phyloP scores from a whole-genome alignment of 1,140 invertebrate species.

The Drosophila kanapiae region DNA sequence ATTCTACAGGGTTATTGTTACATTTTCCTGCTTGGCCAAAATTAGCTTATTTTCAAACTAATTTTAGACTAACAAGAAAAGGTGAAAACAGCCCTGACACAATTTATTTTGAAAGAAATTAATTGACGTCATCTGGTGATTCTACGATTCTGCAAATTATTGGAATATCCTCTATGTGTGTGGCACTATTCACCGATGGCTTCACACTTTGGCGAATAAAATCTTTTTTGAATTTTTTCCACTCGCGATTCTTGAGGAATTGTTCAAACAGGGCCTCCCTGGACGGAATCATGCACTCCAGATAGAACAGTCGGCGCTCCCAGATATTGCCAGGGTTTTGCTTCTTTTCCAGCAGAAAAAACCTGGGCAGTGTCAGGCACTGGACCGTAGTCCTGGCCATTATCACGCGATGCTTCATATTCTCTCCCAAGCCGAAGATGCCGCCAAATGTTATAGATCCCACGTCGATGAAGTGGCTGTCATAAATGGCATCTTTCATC shows the following conservation, averaged over 20 bases:
- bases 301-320: constrained; percentile 86
- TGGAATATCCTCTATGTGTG: constrained; percentile 68
- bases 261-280: constrained; percentile 85
- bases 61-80: neutral
- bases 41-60: neutral
- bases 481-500: constrained; percentile 1
- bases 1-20: neutral
- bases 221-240: constrained; percentile 86
- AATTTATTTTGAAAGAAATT: neutral
- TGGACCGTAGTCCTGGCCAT: constrained; percentile 86
- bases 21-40: constrained; percentile 12
- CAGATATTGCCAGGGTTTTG: constrained; percentile 88
- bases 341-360: constrained; percentile 86
- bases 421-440: constrained; percentile 86
- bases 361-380: constrained; percentile 87
- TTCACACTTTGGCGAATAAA: constrained; percentile 73
- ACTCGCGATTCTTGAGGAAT: constrained; percentile 86
- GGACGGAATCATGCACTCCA: constrained; percentile 86
- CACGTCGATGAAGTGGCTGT: constrained; percentile 79
- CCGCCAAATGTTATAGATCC: constrained; percentile 74
- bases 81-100: neutral
- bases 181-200: constrained; percentile 8
- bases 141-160: constrained; percentile 78
- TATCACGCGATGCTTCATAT: constrained; percentile 86
- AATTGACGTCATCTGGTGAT: constrained; percentile 12